Evolutionary conservation across 2,113 vertebrate genomes (phyloP).

Genomic region (Hippocampus abdominalis): DNA sequence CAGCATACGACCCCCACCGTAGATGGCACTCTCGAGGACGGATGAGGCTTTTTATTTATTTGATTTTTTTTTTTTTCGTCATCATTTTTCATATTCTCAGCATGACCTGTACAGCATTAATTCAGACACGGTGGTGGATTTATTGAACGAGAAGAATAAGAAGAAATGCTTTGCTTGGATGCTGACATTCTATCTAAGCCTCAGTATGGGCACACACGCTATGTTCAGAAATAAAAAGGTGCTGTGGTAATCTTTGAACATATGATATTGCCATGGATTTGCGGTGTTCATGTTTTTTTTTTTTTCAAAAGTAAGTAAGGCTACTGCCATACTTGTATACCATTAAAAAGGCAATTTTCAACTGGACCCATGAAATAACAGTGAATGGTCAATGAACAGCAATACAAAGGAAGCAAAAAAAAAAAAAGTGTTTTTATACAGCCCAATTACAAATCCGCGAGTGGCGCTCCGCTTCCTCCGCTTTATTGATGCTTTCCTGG

Average conservation of each 20-base stretch:
- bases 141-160: constrained; percentile 57
- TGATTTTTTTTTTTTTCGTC: constrained; percentile 16
- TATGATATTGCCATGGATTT: constrained; percentile 21
- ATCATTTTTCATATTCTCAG: constrained; percentile 74
- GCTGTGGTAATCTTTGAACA: constrained; percentile 30
- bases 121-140: constrained; percentile 69
- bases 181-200: constrained; percentile 42
- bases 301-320: neutral
- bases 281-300: neutral
- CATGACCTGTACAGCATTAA: constrained; percentile 72
- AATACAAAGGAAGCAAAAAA: neutral
- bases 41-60: constrained; percentile 58
- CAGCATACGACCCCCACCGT: constrained; percentile 35
- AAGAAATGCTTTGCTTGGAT: constrained; percentile 21
- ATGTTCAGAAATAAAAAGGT: constrained; percentile 57
- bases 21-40: constrained; percentile 44
- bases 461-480: too few species aligned
- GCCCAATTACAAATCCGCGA: neutral
- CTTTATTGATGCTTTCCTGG: constrained; percentile 47
- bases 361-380: neutral
- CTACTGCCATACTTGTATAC: neutral
- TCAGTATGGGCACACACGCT: constrained; percentile 4
- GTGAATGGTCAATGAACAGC: neutral
- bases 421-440: neutral
- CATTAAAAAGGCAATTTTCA: neutral